Base-by-base conservation (phyloP, 2,797 vertebrate species). In the Sylvia borin region DNA sequence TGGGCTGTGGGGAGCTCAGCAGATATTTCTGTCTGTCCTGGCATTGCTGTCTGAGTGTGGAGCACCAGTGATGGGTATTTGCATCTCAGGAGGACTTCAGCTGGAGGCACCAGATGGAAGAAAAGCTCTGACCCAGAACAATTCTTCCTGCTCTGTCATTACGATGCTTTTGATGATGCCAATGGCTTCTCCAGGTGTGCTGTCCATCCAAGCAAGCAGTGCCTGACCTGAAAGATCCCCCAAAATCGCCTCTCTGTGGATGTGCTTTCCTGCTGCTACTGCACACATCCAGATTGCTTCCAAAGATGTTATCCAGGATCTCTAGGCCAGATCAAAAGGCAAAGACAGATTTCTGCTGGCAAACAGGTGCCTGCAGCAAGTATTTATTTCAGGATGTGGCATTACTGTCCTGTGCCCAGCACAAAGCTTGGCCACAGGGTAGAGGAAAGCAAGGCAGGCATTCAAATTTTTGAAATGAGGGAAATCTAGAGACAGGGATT, bases 381-480 rank as follows among this genome's bases (percentile, higher is more conserved):
- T 16, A 15, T 8, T 50, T 89, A 14, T 62, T 73, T 91, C 4
- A 4, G 51, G 15, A 57, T 0, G 0, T 38, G 43, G 4, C 13
- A 31, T 72, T 55, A 10, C 36, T 21, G 13, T 65, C 47, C 74
- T 4, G 4, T 42, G 54, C 32, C 42, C 45, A 48, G 19, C 42
- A 51, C 51, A 66, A 24, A 26, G 36, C 20, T 83, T 55, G 42
- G 29, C 13, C 70, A 8, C n/a, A 24, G 8, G 5, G 60, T 32
- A 32, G 45, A 42, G 38, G 57, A 82, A 68, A 82, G 11, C 42
- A 51, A 71, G 31, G 14, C 26, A 48, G 40, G 14, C 15, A 57
- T 20, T 32, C 21, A 31, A 4, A 31, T 43, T 36, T 68, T 38
- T 29, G 40, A 45, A 71, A 50, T 0, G 2, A 27, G 8, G 21